Base-by-base conservation (phyloP, 2,113 vertebrate species). In the Thunnus maccoyii region DNA sequence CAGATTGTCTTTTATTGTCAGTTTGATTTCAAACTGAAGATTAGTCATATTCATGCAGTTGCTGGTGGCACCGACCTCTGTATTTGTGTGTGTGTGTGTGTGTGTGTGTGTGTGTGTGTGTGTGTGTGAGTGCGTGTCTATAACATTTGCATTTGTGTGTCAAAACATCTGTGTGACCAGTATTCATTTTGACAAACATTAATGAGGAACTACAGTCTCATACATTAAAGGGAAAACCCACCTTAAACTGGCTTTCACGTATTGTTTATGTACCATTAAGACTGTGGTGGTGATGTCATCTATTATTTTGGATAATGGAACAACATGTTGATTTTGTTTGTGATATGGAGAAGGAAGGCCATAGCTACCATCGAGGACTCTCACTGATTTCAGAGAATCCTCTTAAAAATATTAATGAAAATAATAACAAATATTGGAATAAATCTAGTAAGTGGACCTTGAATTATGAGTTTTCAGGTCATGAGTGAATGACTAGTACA, bases 1-100 rank as follows among this genome's bases (percentile, higher is more conserved):
- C 80, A 88, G 87, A 88, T 85, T 89, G 86, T 80, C 73, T 90
- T 87, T 85, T 85, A 86, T 86, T 89, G 88, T 89, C 82, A 86
- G 75, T 81, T 86, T 82, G 82, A 87, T 85, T 91, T 86, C 54
- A 74, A 89, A 86, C 73, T 78, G 66, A 62, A 80, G 67, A 89
- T 90, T 88, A 83, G 74, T 91, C 78, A 72, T 76, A 75, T 84
- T 86, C 73, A 79, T 82, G 68, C 81, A 75, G 56, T 79, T 57
- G 80, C 75, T 87, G 72, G 66, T 76, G 61, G 67, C 75, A 54
- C 44, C 69, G 68, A 71, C 41, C 65, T 72, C 17, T 17, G 1
- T 70, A 1, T 72, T 41, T 71, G 32, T 36, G 32, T 36, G 32
- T 36, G 32, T 36, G 32, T 36, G 32, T 36, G 32, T 36, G 32